phyloP scores from a whole-genome alignment of 2,888 invertebrate species.

The Rhabditoides inermis region DNA sequence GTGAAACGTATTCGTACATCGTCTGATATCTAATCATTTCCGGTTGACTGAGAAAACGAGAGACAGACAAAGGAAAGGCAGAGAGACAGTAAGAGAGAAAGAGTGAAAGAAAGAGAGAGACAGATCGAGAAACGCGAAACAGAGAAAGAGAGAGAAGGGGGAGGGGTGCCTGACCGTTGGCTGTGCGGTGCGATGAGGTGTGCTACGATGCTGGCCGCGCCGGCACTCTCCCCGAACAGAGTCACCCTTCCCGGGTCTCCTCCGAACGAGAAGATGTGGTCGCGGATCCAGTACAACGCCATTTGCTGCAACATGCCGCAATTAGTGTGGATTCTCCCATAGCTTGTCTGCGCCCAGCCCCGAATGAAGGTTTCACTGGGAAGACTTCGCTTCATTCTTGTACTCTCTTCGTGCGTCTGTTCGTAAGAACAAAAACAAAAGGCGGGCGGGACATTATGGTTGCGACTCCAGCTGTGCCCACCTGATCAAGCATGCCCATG shows the following conservation, averaged over 20 bases:
- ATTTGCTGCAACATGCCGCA: constrained; percentile 66
- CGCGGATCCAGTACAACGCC: constrained; percentile 84
- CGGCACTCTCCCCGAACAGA: constrained; percentile 88
- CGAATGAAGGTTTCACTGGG: not conserved
- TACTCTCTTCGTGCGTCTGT: not conserved
- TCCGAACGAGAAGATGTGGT: constrained; percentile 79
- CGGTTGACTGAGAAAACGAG: too few relatives aligned
- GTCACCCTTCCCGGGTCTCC: constrained; percentile 75
- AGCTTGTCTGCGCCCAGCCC: too few relatives aligned
- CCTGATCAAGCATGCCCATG: constrained; percentile 79
- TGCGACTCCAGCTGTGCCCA: constrained; percentile 8
- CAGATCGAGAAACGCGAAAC: too few relatives aligned
- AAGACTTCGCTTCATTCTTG: not conserved
- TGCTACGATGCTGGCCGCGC: constrained; percentile 66
- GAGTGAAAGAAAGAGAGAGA: too few relatives aligned
- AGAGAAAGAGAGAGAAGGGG: not conserved
- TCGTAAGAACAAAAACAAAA: not conserved
- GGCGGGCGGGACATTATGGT: too few relatives aligned
- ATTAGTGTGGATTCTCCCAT: too few relatives aligned
- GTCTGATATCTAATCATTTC: too few relatives aligned
- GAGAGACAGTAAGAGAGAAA: not conserved
- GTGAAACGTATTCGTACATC: too few relatives aligned
- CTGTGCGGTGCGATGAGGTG: constrained; percentile 67
- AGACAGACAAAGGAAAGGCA: too few relatives aligned
- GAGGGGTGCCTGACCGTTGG: constrained; percentile 12